Conservation (phyloP, 2,113 vertebrate species). For the Oenanthe melanoleuca region DNA sequence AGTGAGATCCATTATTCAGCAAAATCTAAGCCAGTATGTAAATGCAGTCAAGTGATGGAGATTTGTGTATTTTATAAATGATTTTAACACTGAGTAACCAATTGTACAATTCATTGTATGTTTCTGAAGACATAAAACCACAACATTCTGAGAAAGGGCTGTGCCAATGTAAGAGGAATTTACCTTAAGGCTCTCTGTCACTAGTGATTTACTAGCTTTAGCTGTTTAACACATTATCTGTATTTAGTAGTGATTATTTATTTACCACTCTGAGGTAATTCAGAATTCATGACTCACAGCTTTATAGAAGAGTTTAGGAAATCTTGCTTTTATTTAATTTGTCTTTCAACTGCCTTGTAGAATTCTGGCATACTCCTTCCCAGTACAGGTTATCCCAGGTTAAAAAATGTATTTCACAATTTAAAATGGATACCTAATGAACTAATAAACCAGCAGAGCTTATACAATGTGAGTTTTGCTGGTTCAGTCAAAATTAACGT, state of each 20-base stretch:
- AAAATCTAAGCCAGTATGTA: slow-evolving; percentile 68
- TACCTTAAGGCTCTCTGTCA: slow-evolving; percentile 76
- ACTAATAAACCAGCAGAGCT: background rate
- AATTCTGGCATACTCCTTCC: slow-evolving; percentile 63
- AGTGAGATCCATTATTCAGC: slow-evolving; percentile 63
- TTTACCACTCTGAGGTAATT: slow-evolving; percentile 75
- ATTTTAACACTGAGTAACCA: slow-evolving; percentile 71
- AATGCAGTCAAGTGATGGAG: slow-evolving; percentile 68
- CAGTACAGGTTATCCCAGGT: background rate
- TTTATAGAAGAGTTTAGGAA: slow-evolving; percentile 67
- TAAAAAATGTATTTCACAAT: slow-evolving; percentile 33
- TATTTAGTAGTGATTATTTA: slow-evolving; percentile 79
- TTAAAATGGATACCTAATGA: background rate
- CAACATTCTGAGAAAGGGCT: slow-evolving; percentile 68
- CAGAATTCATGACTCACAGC: slow-evolving; percentile 68
- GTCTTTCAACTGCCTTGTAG: slow-evolving; percentile 61
- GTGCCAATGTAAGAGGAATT: slow-evolving; percentile 70
- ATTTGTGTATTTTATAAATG: slow-evolving; percentile 69
- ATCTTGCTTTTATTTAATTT: slow-evolving; percentile 69
- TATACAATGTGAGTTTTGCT: background rate
- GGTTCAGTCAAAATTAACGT: slow-evolving; percentile 4
- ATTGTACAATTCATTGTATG: slow-evolving; percentile 68
- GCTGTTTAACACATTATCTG: slow-evolving; percentile 78
- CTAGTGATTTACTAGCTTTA: slow-evolving; percentile 76
- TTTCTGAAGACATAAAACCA: slow-evolving; percentile 70